A percentile compares a stretch with the other conserved stretches of the same genome.
Conservation (phyloP, 2,888 invertebrate genomes). For the Epinotia demarniana region DNA sequence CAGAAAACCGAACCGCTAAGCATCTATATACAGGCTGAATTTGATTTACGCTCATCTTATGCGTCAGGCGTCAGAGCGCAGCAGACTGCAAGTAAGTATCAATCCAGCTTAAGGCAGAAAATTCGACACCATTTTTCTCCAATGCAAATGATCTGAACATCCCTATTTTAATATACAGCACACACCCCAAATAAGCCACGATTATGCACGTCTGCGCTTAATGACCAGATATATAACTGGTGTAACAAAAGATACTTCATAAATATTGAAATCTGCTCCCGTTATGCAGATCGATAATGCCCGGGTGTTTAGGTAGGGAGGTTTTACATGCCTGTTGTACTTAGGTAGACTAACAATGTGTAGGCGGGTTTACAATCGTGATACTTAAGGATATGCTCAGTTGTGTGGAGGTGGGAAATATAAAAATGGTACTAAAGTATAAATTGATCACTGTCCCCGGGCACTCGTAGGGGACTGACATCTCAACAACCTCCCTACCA, state of each 20-base stretch:
- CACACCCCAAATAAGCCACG: conserved; percentile 36
- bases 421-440: too few species aligned
- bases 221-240: conserved; percentile 36
- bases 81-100: too few species aligned
- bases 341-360: not conserved
- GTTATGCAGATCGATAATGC: conserved; percentile 39
- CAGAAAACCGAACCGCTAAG: too few species aligned
- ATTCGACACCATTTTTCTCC: not conserved
- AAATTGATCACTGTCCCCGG: too few species aligned
- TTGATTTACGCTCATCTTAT: too few species aligned
- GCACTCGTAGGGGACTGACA: too few species aligned
- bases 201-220: conserved; percentile 41
- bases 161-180: conserved; percentile 21
- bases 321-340: conserved; percentile 7
- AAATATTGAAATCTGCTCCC: conserved; percentile 42
- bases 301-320: conserved; percentile 32
- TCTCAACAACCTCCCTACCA: too few species aligned
- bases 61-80: too few species aligned
- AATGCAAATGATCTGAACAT: conserved; percentile 18
- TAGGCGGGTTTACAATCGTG: not conserved
- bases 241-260: conserved; percentile 46
- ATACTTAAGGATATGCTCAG: not conserved
- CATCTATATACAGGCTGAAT: too few species aligned
- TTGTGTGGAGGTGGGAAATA: too few species aligned
- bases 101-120: not conserved